Percentiles rank a stretch among this genome's conserved stretches.
Evolutionary conservation across 2,888 invertebrate genomes (phyloP).

Genomic region (Dolomedes plantarius): DNA sequence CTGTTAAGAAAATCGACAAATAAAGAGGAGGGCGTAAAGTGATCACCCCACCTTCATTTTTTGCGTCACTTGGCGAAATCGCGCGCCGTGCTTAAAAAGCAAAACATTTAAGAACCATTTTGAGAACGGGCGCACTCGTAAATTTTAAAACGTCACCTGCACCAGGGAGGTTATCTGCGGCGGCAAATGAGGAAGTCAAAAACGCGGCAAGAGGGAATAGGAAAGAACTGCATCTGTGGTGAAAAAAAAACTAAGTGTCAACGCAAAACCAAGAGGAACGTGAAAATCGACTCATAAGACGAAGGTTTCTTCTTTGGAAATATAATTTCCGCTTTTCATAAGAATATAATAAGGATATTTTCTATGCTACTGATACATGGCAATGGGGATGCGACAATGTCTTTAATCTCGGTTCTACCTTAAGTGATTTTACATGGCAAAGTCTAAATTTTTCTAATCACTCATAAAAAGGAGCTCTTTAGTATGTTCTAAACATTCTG

Average conservation of each 20-base stretch:
- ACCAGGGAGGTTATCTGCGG: slow-evolving; percentile 44
- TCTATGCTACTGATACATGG: no score
- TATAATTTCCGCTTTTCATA: no score
- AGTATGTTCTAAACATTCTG: no score
- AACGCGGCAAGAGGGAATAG: background rate
- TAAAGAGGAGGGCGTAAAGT: background rate
- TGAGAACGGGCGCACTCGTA: slow-evolving; percentile 40
- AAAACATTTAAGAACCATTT: slow-evolving; percentile 45
- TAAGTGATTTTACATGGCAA: no score
- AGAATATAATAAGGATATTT: no score
- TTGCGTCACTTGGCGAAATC: background rate
- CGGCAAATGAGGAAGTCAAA: no score
- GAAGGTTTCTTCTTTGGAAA: no score
- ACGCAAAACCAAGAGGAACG: background rate
- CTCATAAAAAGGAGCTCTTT: no score
- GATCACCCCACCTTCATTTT: background rate
- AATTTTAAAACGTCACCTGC: slow-evolving; percentile 58
- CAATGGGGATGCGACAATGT: no score
- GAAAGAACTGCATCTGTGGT: background rate
- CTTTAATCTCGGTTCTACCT: no score
- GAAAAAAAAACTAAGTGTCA: background rate
- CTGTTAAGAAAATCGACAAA: background rate
- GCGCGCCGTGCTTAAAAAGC: slow-evolving; percentile 24
- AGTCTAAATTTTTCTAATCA: no score
- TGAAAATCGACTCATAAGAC: background rate